phyloP scores from a whole-genome alignment of 2,113 vertebrate genomes.

The Catharus bicknelli region DNA sequence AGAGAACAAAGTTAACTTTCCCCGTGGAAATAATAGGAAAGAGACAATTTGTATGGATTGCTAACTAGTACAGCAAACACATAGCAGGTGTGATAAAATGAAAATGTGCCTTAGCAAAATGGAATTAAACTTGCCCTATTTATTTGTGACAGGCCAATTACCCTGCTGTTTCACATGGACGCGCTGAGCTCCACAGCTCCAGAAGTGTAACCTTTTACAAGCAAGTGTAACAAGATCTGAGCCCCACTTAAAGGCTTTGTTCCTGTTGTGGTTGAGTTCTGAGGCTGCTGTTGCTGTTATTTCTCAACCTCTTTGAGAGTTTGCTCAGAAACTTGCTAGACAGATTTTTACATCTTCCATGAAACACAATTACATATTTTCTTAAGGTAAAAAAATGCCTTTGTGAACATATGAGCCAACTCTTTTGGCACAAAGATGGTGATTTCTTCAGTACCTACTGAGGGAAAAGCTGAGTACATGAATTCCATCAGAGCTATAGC shows the following conservation, averaged over 20 bases:
- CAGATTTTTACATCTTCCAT: not conserved
- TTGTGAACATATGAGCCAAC: not conserved
- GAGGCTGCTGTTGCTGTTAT: not conserved
- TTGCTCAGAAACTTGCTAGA: not conserved
- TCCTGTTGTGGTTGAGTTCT: not conserved
- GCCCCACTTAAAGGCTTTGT: not conserved
- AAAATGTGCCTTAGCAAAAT: not conserved
- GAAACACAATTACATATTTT: not conserved
- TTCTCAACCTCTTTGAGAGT: not conserved
- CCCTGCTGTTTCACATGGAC: not conserved
- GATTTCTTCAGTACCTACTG: not conserved
- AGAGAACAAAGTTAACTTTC: not conserved
- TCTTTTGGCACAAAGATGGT: not conserved
- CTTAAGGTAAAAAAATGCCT: not conserved
- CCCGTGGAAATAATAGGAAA: not conserved
- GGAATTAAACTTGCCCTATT: not conserved
- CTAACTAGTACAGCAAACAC: not conserved
- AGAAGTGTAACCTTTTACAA: not conserved
- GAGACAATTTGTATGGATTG: not conserved
- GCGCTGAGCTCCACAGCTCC: not conserved
- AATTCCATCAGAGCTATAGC: not conserved
- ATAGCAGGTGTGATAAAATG: not conserved
- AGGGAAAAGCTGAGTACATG: not conserved
- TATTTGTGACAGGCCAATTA: not conserved
- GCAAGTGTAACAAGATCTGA: rapidly evolving